These are phyloP conservation scores for Apodemus agrarius DNA, from an alignment of 2,797 vertebrate species.

Conservation along the genomic window DNA sequence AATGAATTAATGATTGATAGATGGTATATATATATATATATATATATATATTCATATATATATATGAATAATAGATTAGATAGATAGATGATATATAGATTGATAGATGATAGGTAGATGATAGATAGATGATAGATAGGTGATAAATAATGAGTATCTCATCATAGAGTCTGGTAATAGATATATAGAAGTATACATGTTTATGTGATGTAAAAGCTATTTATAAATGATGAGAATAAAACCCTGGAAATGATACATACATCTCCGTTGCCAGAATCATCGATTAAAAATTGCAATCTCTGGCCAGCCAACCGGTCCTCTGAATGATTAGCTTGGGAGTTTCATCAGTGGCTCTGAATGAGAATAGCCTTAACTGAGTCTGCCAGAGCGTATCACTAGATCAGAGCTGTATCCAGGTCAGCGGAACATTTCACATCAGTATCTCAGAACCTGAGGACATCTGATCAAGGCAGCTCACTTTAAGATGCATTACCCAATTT, in stretches of 20 bases:
- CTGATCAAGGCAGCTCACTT: constrained; percentile 33
- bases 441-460: not conserved
- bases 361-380: not conserved
- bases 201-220: not conserved
- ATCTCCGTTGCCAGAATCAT: not conserved
- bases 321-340: constrained; percentile 24
- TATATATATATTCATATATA: not conserved
- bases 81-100: not conserved
- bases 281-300: constrained; percentile 47
- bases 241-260: not conserved
- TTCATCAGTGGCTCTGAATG: not conserved
- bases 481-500: constrained; percentile 43
- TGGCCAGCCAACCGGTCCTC: not conserved
- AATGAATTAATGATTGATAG: not conserved
- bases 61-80: not conserved
- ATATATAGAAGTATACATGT: not conserved
- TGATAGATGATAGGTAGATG: not conserved
- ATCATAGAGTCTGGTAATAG: not conserved
- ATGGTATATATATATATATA: not conserved
- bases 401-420: not conserved
- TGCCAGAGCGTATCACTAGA: not conserved
- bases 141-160: not conserved
- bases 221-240: constrained; percentile 29
- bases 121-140: not conserved
- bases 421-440: not conserved